Conservation (phyloP, 2,888 invertebrate genomes). For the Lasioglossum leucozonium region DNA sequence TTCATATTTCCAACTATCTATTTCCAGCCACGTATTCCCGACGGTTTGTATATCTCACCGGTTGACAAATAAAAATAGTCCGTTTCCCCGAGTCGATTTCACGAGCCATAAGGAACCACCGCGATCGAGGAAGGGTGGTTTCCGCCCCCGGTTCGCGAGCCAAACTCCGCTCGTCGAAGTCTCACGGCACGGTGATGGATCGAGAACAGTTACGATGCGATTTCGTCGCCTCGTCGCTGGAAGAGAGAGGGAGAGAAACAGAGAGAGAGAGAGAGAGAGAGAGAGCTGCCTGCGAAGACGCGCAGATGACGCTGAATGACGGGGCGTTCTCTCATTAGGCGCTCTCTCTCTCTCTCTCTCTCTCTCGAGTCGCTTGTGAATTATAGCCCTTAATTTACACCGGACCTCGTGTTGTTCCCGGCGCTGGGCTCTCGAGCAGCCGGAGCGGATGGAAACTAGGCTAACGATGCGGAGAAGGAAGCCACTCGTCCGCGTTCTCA, state of each 20-base stretch:
- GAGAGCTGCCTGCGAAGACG: conserved; percentile 69
- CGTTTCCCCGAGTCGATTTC: not conserved
- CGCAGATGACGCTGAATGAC: conserved; percentile 74
- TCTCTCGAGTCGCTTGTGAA: conserved; percentile 67
- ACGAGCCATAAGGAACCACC: not conserved
- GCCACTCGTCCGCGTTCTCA: conserved; percentile 48
- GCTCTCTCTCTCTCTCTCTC: not conserved
- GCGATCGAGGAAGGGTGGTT: not conserved
- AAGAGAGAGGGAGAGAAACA: conserved; percentile 3
- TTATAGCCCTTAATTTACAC: conserved; percentile 72
- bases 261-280: not conserved
- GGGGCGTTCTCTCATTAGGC: conserved; percentile 72
- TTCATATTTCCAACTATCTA: too few species aligned
- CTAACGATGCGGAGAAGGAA: conserved; percentile 62
- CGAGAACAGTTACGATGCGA: conserved; percentile 66
- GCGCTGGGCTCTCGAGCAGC: conserved; percentile 32
- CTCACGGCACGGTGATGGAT: conserved; percentile 59
- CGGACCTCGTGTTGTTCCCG: conserved; percentile 60
- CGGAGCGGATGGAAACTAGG: conserved; percentile 61
- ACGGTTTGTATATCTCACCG: not conserved
- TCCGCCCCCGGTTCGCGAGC: not conserved
- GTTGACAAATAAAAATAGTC: conserved; percentile 1
- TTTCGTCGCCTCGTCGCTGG: conserved; percentile 49
- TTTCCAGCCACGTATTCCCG: not conserved
- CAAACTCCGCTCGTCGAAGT: conserved; percentile 42